Evolutionary conservation across 2,797 vertebrate species (phyloP).

Genomic region (Hydrophis major): DNA sequence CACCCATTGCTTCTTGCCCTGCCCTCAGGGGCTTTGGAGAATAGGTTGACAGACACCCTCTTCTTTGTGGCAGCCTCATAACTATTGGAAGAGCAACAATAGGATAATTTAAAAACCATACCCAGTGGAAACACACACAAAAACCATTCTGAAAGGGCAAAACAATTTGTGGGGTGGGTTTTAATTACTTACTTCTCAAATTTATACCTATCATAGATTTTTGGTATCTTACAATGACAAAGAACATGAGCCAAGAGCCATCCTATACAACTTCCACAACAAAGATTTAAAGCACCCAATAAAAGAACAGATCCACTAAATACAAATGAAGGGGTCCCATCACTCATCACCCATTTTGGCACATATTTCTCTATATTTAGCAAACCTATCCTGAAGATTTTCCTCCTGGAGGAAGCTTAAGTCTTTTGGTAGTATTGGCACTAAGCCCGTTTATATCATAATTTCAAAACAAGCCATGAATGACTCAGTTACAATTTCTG

Average conservation of each 20-base stretch:
- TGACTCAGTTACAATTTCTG: not conserved
- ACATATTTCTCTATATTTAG: not conserved
- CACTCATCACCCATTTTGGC: not conserved
- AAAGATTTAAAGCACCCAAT: not conserved
- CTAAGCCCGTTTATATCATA: no score
- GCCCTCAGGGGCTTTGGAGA: not conserved
- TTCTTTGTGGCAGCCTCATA: not conserved
- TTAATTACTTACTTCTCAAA: not conserved
- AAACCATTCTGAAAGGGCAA: not conserved
- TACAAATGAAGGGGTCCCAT: not conserved
- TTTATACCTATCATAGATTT: not conserved
- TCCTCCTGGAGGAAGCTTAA: not conserved
- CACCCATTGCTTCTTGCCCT: not conserved
- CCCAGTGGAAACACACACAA: not conserved
- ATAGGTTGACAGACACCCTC: fast-evolving
- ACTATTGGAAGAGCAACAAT: not conserved
- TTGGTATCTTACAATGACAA: not conserved
- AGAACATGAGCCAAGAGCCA: not conserved
- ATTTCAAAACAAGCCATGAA: not conserved
- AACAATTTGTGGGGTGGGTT: not conserved
- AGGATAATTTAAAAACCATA: not conserved
- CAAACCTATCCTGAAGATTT: not conserved
- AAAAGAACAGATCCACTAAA: not conserved
- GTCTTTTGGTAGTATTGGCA: not conserved
- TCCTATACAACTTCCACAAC: not conserved